A percentile compares a stretch with the other conserved stretches of the same genome.
Conservation (phyloP, 1,140 invertebrate species). For the Ostrea edulis region DNA sequence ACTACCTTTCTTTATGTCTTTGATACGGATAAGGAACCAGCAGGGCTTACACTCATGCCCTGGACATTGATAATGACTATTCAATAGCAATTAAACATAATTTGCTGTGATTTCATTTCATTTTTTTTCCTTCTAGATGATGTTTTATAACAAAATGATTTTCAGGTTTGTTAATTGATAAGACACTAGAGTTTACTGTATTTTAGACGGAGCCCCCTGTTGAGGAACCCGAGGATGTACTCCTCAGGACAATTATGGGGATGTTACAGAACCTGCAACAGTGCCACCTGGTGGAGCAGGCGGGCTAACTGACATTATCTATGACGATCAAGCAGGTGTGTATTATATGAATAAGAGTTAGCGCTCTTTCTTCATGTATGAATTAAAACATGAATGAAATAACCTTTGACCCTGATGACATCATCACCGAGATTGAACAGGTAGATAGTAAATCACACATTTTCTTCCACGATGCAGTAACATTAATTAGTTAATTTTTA, state of each 20-base stretch:
- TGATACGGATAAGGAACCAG: too few relatives aligned
- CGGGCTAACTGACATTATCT: conserved; percentile 88
- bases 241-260: conserved; percentile 21
- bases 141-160: too few relatives aligned
- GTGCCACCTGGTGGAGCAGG: conserved; percentile 47
- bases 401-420: conserved; percentile 95
- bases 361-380: background rate
- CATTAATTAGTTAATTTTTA: too few relatives aligned
- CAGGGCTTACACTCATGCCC: too few relatives aligned
- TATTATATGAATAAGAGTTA: conserved; percentile 43
- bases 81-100: too few relatives aligned
- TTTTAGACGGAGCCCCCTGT: background rate
- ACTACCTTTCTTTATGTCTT: too few relatives aligned
- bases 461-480: too few relatives aligned
- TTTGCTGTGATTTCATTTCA: too few relatives aligned
- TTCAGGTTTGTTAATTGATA: too few relatives aligned
- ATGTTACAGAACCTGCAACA: background rate
- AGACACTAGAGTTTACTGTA: background rate
- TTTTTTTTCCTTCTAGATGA: too few relatives aligned
- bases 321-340: conserved; percentile 93
- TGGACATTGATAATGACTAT: too few relatives aligned
- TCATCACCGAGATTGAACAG: conserved; percentile 93
- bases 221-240: conserved; percentile 47
- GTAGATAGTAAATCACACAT: conserved; percentile 59
- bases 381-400: conserved; percentile 85